Percentiles rank a stretch among this genome's conserved stretches.
Conservation (phyloP, 2,888 invertebrate genomes). For the Spatulosminthurus flaviceps region DNA sequence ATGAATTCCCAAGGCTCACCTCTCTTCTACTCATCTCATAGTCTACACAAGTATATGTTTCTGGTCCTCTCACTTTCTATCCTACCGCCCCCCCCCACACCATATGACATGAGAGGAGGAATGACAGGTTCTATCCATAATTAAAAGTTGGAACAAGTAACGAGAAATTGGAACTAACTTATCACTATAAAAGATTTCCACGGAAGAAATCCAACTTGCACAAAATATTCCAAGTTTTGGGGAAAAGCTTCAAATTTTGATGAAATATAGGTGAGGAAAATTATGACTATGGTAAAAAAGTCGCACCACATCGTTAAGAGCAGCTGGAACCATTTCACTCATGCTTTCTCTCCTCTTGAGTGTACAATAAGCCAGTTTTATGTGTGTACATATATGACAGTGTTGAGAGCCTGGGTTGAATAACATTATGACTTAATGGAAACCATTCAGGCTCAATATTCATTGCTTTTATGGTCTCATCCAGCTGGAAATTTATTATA, state of each 20-base stretch:
- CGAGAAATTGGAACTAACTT: background rate
- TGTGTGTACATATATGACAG: background rate
- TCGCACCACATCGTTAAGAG: background rate
- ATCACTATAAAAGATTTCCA: background rate
- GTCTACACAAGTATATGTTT: background rate
- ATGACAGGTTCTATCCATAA: background rate
- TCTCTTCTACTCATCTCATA: conserved; percentile 2
- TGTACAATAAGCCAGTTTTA: background rate
- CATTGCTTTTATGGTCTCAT: conserved; percentile 10
- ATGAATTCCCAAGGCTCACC: background rate
- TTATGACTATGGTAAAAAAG: background rate
- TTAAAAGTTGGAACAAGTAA: background rate
- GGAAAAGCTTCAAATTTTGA: background rate
- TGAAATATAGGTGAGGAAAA: background rate
- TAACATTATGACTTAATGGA: conserved; percentile 1
- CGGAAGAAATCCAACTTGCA: background rate
- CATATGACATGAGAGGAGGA: background rate
- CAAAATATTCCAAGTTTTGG: background rate
- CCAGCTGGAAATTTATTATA: conserved; percentile 14
- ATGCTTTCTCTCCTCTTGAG: no score
- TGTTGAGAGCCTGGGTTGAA: background rate
- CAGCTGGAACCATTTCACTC: conserved; percentile 5
- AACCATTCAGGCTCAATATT: background rate
- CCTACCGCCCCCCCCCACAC: no score
- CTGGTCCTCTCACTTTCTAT: background rate